Base-by-base conservation (phyloP, 2,797 vertebrate species). In the Rhinatrema bivittatum region DNA sequence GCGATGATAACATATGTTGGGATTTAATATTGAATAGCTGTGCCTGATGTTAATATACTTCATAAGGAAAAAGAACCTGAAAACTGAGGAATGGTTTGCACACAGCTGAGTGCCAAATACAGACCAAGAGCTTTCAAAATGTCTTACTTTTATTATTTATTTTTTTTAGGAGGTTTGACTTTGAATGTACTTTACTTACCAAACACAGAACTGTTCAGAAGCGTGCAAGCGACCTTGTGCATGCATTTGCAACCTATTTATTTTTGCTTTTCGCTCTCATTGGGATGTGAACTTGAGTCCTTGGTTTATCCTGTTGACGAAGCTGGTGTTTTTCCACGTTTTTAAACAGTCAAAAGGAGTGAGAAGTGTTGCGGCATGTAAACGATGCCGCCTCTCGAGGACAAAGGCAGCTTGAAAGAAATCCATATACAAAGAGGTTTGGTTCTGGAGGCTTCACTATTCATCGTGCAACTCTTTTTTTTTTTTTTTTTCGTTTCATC, bases 391-490 rank as follows among this genome's bases (percentile, higher is more conserved):
- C 39, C 53, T 56, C 66, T 40, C 22, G 54, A 50, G 56, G 44
- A 60, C 48, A 62, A 69, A 71, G 50, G 48, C 47, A 39, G 36
- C 50, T 58, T 33, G 29, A 39, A 43, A 32, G 46, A 40, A 62
- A 44, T 26, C 50, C 45, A 46, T 61, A 40, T 46, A 69, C 57
- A 60, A 66, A 67, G 59, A 56, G 29, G 46, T 53, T 45, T 57
- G 17, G 61, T 48, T 56, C 44, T 40, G 48, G 42, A 38, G 24
- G 28, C 55, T 68, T 57, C 59, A 59, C 70, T 68, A 74, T 70
- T 65, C 60, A 49, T 57, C 49, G 9, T 23, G 43, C 54, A 50
- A 36, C 36, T 51, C 53, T 24, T 11, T 34, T 36, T 50, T 60
- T n/a, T n/a, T n/a, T n/a, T n/a, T n/a, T n/a, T n/a, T n/a, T n/a